phyloP scores from a whole-genome alignment of 1,140 invertebrate genomes.

The Zaprionus davidi region DNA sequence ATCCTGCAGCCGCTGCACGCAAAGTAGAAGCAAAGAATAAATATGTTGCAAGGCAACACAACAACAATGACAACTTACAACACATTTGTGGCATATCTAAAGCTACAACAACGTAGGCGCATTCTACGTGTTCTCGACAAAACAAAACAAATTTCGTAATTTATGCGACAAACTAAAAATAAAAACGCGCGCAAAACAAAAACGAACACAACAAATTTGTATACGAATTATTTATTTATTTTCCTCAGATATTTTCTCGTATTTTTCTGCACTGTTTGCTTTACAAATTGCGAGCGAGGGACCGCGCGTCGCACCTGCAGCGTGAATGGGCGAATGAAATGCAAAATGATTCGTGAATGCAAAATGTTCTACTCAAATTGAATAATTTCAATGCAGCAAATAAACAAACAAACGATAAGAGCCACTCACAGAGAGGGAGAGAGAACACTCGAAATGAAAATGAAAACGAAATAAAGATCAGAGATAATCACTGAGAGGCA shows the following conservation, averaged over 20 bases:
- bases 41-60: not conserved
- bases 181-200: slow-evolving; percentile 17
- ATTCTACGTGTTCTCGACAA: slow-evolving; percentile 46
- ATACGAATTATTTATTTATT: slow-evolving; percentile 18
- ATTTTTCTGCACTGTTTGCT: slow-evolving; percentile 1
- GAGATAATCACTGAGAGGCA: not conserved
- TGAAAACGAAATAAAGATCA: slow-evolving; percentile 29
- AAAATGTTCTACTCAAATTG: slow-evolving; percentile 32
- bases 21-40: slow-evolving; percentile 23
- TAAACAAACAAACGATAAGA: slow-evolving; percentile 34
- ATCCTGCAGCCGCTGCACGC: slow-evolving; percentile 68
- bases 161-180: slow-evolving; percentile 44
- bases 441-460: slow-evolving; percentile 19
- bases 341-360: slow-evolving; percentile 28
- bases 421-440: not conserved
- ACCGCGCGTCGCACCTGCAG: slow-evolving; percentile 8
- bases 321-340: slow-evolving; percentile 5
- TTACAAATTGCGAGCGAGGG: not conserved
- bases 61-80: slow-evolving; percentile 48
- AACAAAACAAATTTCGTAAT: slow-evolving; percentile 40
- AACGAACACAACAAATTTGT: slow-evolving; percentile 1
- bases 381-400: slow-evolving; percentile 25
- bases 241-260: slow-evolving; percentile 12
- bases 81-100: slow-evolving; percentile 44
- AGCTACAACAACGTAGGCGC: slow-evolving; percentile 34